A percentile compares a stretch with the other conserved stretches of the same genome.
These are phyloP conservation scores for Hirtodrosophila trivittata DNA, from an alignment of 2,888 invertebrate genomes.

Conservation along the genomic window DNA sequence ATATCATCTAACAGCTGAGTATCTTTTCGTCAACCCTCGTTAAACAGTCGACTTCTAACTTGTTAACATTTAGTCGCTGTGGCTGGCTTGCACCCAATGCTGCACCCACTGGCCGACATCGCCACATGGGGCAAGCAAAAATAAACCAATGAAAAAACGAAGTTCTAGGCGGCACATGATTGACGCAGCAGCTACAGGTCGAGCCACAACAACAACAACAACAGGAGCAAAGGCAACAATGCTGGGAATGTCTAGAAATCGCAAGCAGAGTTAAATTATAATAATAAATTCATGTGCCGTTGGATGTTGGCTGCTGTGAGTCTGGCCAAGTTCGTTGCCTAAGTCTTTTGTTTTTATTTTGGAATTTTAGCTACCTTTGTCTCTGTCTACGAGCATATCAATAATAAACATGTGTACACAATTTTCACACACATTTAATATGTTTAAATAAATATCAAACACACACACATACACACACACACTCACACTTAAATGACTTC, in stretches of 20 bases:
- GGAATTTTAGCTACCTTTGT: slow-evolving; percentile 44
- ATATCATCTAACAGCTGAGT: slow-evolving; percentile 10
- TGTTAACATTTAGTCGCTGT: slow-evolving; percentile 43
- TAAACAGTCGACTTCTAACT: neutral
- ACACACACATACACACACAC: slow-evolving; percentile 3
- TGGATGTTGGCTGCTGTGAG: slow-evolving; percentile 23
- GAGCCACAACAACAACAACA: slow-evolving; percentile 19
- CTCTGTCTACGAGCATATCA: slow-evolving; percentile 35
- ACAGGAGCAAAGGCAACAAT: slow-evolving; percentile 52
- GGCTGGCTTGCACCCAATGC: slow-evolving; percentile 41
- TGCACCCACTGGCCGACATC: slow-evolving; percentile 43
- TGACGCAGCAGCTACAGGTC: slow-evolving; percentile 43
- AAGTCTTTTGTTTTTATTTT: slow-evolving; percentile 70
- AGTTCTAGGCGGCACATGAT: slow-evolving; percentile 55
- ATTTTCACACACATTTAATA: slow-evolving; percentile 65
- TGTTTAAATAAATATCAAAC: slow-evolving; percentile 65
- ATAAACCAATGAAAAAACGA: slow-evolving; percentile 48
- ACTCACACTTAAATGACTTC: slow-evolving; percentile 62
- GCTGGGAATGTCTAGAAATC: slow-evolving; percentile 73
- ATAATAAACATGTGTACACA: slow-evolving; percentile 56
- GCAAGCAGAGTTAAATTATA: slow-evolving; percentile 64
- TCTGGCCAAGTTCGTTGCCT: slow-evolving; percentile 61
- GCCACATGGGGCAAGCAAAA: slow-evolving; percentile 47
- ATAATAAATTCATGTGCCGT: slow-evolving; percentile 47
- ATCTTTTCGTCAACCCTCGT: neutral